Evolutionary conservation across 2,888 invertebrate species (phyloP), one percentile per base, ranked within the genome.

Genomic region (Adela reaumurella): DNA sequence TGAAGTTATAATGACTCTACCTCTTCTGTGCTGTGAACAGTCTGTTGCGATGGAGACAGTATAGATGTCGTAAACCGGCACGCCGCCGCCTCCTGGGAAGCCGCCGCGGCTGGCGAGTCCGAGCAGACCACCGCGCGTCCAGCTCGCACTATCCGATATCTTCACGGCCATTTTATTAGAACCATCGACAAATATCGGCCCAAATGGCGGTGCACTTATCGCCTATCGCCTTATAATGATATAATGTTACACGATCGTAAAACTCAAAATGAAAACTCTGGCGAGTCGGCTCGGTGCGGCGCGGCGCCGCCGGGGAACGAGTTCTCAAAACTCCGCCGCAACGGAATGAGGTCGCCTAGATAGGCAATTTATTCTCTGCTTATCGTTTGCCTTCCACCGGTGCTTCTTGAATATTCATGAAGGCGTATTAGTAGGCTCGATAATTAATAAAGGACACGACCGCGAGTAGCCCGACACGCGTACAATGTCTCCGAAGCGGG

Each of bases 161-260:
- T 24, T 24, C 5, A 24, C 24, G 24, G 24, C 8, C 24, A 24
- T 24, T 24, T 24, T 24, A 24, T 24, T 24, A 24, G 24, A 24
- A 24, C 24, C 24, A 24, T 24, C 24, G 24, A 24, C 24, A 8
- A 24, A 24, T 24, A 24, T 24, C 24, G 24, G 24, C 24, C 24
- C 24, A 24, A 24, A 24, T 24, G 24, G 63, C 62, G 62, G 69
- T 68, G 69, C 70, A 74, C 68, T 73, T 70, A 71, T 73, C 71
- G 68, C 63, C 67, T 73, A 74, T 74, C 71, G 65, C 55, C 64
- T 58, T 65, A 66, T 70, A 67, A 68, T 68, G 66, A 68, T 70
- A 71, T 70, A 70, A 65, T 63, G 66, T 72, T 70, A 68, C 70
- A 68, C 52, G 68, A 59, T 70, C 73, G 65, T 76, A 74, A 76